A percentile compares a stretch with the other conserved stretches of the same genome.
phyloP scores from a whole-genome alignment of 2,797 vertebrate species.

The Rhynchotus rufescens region DNA sequence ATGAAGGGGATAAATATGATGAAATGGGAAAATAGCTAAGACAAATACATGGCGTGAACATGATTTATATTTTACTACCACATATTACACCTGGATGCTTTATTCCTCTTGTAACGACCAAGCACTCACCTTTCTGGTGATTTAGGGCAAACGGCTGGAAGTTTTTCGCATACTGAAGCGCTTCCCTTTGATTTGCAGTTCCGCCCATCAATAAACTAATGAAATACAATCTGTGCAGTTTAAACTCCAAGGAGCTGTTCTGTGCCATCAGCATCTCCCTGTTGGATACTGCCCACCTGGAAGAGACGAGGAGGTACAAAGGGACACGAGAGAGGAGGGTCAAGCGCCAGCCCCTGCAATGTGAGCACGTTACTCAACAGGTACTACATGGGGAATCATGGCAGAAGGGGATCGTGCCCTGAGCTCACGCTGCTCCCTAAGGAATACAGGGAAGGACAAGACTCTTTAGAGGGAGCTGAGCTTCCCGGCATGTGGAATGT shows the following conservation, averaged over 20 bases:
- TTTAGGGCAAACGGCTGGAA: slow-evolving; percentile 87
- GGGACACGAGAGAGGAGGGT: background rate
- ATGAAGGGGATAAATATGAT: background rate
- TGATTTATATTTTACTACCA: accelerated
- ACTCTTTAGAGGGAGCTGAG: background rate
- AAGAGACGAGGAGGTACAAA: slow-evolving; percentile 17
- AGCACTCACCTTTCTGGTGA: slow-evolving; percentile 85
- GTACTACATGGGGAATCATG: background rate
- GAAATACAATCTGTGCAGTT: slow-evolving; percentile 87
- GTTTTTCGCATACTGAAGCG: slow-evolving; percentile 87
- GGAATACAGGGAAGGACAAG: background rate
- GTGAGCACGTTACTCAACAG: background rate
- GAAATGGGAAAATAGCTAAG: background rate
- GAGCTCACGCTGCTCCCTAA: background rate
- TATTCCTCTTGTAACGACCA: background rate
- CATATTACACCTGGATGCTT: background rate
- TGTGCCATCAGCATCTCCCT: slow-evolving; percentile 89
- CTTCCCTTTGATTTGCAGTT: slow-evolving; percentile 86
- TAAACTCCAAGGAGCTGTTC: slow-evolving; percentile 88
- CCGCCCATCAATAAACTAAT: slow-evolving; percentile 89
- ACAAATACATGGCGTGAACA: background rate
- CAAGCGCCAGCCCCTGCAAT: background rate
- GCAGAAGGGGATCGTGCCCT: background rate
- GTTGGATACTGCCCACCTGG: slow-evolving; percentile 88
- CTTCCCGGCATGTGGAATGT: background rate